Conservation (phyloP, 2,888 invertebrate species). For the Penaeus monodon region DNA sequence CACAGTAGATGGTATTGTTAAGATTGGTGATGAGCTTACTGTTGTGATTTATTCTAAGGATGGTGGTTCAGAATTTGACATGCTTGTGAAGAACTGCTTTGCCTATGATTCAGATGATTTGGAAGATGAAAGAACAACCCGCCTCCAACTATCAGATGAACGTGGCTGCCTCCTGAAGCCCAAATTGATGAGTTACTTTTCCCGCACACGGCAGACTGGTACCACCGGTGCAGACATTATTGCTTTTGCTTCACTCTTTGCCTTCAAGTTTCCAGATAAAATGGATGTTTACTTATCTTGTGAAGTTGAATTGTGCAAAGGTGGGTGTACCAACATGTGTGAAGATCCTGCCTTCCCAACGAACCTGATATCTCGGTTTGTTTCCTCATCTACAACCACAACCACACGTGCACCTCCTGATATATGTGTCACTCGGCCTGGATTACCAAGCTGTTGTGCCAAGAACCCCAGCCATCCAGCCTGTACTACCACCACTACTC, state of each 20-base stretch:
- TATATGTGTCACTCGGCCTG: conserved; percentile 4
- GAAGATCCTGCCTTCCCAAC: conserved; percentile 31
- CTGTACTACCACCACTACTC: conserved; percentile 23
- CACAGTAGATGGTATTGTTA: conserved; percentile 65
- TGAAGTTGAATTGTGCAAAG: conserved; percentile 66
- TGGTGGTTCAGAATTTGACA: conserved; percentile 64
- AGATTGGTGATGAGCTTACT: conserved; percentile 66
- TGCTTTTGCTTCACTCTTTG: conserved; percentile 66
- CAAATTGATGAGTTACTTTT: conserved; percentile 66
- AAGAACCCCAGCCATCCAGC: conserved; percentile 5
- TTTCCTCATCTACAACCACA: conserved; percentile 19
- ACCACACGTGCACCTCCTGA: conserved; percentile 10
- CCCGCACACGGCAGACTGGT: conserved; percentile 65
- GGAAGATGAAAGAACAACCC: conserved; percentile 64
- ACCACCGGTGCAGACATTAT: conserved; percentile 66
- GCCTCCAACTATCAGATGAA: conserved; percentile 66
- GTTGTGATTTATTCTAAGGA: conserved; percentile 66
- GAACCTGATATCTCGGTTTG: not conserved
- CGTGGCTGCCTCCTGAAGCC: conserved; percentile 66
- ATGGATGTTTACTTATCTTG: conserved; percentile 66
- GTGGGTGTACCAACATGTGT: conserved; percentile 64
- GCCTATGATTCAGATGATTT: conserved; percentile 66
- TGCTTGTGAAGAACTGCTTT: conserved; percentile 66
- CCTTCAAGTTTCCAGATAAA: conserved; percentile 67
- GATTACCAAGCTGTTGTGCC: conserved; percentile 6